Evolutionary conservation across 2,797 vertebrate species (phyloP).

Genomic region (Dendrocincla tyrannina): DNA sequence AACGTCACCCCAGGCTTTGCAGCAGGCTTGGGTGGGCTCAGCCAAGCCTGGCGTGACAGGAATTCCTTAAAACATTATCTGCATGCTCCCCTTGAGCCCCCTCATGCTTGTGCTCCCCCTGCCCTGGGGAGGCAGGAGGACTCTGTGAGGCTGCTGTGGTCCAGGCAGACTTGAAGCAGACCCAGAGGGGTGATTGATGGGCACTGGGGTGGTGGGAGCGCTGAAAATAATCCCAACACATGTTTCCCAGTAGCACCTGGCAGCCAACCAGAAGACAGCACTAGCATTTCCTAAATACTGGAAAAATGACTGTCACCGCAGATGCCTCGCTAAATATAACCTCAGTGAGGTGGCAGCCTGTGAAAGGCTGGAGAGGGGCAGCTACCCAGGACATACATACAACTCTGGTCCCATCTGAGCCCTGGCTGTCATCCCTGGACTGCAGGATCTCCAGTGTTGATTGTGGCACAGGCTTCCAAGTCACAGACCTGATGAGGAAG

Average conservation of each 20-base stretch:
- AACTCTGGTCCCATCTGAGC: neutral
- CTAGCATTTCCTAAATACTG: slow-evolving; percentile 74
- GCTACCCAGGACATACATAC: neutral
- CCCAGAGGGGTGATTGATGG: slow-evolving; percentile 63
- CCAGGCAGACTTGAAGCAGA: slow-evolving; percentile 7
- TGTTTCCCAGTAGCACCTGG: slow-evolving; percentile 75
- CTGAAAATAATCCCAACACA: slow-evolving; percentile 77
- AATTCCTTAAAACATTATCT: slow-evolving; percentile 29
- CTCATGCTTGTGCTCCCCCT: neutral
- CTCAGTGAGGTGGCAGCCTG: slow-evolving; percentile 39
- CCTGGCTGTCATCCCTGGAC: neutral
- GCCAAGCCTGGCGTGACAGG: neutral
- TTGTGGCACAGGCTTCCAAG: neutral
- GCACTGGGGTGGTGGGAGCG: slow-evolving; percentile 39
- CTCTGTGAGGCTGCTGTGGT: neutral
- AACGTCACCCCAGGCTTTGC: neutral
- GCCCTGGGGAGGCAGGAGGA: neutral
- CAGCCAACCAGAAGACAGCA: slow-evolving; percentile 74
- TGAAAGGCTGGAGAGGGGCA: slow-evolving; percentile 43
- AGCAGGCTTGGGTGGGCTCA: neutral
- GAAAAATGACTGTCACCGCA: slow-evolving; percentile 70
- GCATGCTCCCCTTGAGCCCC: slow-evolving; percentile 15
- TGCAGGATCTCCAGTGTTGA: neutral
- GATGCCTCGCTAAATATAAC: slow-evolving; percentile 73
- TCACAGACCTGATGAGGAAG: neutral